Evolutionary conservation across 2,888 invertebrate genomes (phyloP).

Genomic region (Rhimphoctona megacephalus): DNA sequence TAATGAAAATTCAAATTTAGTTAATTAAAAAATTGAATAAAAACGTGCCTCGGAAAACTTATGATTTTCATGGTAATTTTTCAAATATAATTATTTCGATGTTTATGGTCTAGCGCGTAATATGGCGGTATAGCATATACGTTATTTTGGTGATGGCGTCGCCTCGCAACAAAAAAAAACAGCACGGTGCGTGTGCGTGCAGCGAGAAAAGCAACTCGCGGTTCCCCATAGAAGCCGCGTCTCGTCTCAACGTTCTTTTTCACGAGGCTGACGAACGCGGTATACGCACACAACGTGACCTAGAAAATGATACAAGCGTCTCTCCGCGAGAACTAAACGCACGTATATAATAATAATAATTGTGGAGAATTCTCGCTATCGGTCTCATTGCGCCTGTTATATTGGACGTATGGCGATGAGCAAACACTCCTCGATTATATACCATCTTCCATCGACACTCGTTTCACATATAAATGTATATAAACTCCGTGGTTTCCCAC

Average conservation of each 20-base stretch:
- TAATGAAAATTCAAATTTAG: too few species aligned
- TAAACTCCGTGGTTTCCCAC: constrained; percentile 4
- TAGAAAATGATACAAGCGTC: constrained; percentile 56
- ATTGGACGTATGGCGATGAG: constrained; percentile 47
- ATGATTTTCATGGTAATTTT: neutral
- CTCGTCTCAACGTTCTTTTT: constrained; percentile 6
- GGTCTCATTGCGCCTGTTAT: constrained; percentile 34
- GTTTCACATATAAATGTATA: constrained; percentile 7
- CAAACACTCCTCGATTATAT: constrained; percentile 58
- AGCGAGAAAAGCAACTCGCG: constrained; percentile 20
- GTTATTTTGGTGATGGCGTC: constrained; percentile 33
- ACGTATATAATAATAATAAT: constrained; percentile 11
- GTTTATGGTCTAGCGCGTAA: neutral
- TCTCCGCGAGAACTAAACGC: constrained; percentile 25
- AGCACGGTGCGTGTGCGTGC: constrained; percentile 39
- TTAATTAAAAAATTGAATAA: too few species aligned
- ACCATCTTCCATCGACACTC: constrained; percentile 44
- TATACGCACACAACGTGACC: constrained; percentile 60
- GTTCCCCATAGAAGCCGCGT: constrained; percentile 14
- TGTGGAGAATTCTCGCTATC: constrained; percentile 54
- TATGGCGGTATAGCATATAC: neutral
- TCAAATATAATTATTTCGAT: neutral
- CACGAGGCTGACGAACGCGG: constrained; percentile 50
- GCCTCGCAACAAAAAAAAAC: constrained; percentile 59
- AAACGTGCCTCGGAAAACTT: too few species aligned